phyloP scores from a whole-genome alignment of 2,888 invertebrate genomes.

The Mythimna vitellina region DNA sequence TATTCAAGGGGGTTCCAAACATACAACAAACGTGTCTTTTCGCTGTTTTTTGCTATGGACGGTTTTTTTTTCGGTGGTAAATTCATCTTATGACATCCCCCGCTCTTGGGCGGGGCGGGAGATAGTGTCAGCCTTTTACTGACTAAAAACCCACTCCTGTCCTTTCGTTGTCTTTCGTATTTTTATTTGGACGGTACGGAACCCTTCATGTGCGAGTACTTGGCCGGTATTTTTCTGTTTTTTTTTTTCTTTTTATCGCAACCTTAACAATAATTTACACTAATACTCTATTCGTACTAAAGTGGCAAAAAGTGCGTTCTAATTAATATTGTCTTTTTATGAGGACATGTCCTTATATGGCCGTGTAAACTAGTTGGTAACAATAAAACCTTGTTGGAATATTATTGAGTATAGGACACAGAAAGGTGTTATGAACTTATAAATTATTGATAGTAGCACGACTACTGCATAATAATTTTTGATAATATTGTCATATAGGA shows the following conservation, averaged over 20 bases:
- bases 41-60: too few species aligned
- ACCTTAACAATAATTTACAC: slow-evolving; percentile 3
- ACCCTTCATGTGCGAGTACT: too few species aligned
- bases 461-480: slow-evolving; percentile 15
- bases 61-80: too few species aligned
- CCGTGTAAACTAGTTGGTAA: slow-evolving; percentile 38
- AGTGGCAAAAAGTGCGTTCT: slow-evolving; percentile 33
- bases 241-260: slow-evolving; percentile 8
- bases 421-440: slow-evolving; percentile 34
- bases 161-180: too few species aligned
- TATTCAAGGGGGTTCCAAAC: too few species aligned
- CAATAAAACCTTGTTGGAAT: slow-evolving; percentile 33
- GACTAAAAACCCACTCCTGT: too few species aligned
- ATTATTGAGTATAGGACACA: slow-evolving; percentile 4
- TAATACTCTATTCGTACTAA: neutral
- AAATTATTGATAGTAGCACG: slow-evolving; percentile 20
- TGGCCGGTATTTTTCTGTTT: neutral
- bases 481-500: slow-evolving; percentile 7
- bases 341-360: slow-evolving; percentile 8
- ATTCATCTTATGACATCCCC: too few species aligned
- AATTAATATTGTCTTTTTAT: slow-evolving; percentile 46
- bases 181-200: too few species aligned
- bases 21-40: too few species aligned
- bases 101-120: too few species aligned
- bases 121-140: too few species aligned